These are phyloP conservation scores for Anorthoa munda DNA, from an alignment of 2,888 invertebrate species.

Conservation along the genomic window DNA sequence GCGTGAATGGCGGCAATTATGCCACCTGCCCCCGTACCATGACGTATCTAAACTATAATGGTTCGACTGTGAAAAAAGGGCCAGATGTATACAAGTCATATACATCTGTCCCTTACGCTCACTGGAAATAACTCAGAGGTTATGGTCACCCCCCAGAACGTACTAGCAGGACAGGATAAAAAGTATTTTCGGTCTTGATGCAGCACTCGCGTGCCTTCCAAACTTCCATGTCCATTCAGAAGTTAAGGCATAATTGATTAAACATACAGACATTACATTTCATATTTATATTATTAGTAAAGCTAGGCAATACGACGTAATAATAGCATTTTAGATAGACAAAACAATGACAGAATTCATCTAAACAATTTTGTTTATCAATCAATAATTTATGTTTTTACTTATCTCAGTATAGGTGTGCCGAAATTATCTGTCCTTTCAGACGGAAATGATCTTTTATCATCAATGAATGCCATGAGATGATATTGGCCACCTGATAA, in stretches of 20 bases:
- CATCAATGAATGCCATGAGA: background rate
- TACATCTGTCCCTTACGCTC: no score
- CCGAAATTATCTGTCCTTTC: background rate
- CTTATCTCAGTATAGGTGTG: conserved; percentile 18
- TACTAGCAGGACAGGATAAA: background rate
- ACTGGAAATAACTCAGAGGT: no score
- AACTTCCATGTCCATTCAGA: background rate
- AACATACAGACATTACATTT: background rate
- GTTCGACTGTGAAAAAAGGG: no score
- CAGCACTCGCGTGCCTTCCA: background rate
- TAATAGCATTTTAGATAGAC: conserved; percentile 5
- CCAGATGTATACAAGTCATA: no score
- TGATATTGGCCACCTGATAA: conserved; percentile 27
- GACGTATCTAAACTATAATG: no score
- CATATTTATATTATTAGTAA: background rate
- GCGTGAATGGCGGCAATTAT: background rate
- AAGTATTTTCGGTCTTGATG: background rate
- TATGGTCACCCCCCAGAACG: no score
- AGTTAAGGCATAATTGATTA: background rate
- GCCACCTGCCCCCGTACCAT: background rate
- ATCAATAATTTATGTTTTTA: background rate
- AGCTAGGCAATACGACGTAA: background rate
- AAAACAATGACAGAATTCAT: conserved; percentile 5
- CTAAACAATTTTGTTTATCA: conserved; percentile 6
- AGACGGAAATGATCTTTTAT: conserved; percentile 40